Evolutionary conservation across 92 coral and sea anemone genomes (phyloP).

Genomic region (Hydrozoanthus gracilis): DNA sequence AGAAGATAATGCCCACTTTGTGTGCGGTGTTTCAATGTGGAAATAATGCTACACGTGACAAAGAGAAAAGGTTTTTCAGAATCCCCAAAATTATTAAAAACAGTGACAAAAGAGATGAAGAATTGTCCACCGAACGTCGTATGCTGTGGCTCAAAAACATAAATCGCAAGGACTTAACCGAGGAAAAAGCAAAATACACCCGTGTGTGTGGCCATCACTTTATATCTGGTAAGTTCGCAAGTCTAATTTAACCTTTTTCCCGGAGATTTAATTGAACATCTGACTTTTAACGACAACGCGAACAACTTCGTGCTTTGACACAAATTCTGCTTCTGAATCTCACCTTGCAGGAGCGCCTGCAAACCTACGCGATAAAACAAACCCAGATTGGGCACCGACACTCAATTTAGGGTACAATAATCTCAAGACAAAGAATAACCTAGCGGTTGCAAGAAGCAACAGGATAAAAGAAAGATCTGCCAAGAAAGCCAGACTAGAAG

Average conservation of each 20-base stretch:
- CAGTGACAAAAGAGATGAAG: slow-evolving; percentile 1
- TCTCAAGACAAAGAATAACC: slow-evolving; percentile 28
- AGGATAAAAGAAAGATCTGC: slow-evolving; percentile 21
- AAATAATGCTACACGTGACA: slow-evolving; percentile 12
- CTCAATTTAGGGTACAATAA: slow-evolving; percentile 55
- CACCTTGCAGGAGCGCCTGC: slow-evolving; percentile 59
- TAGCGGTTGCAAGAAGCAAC: slow-evolving; percentile 27
- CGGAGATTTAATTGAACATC: no score
- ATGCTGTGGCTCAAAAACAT: slow-evolving; percentile 59
- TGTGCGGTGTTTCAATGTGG: slow-evolving; percentile 39
- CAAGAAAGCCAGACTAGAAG: no score
- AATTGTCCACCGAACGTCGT: slow-evolving; percentile 41
- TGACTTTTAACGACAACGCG: no score
- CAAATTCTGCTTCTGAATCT: no score
- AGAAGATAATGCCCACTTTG: neutral
- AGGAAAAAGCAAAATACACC: slow-evolving; percentile 55
- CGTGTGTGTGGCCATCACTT: slow-evolving; percentile 69
- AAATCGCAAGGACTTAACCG: slow-evolving; percentile 53
- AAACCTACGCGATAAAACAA: slow-evolving; percentile 38
- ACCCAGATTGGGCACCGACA: slow-evolving; percentile 70
- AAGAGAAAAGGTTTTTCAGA: slow-evolving; percentile 9
- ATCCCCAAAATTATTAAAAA: slow-evolving; percentile 26
- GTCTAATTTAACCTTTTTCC: no score
- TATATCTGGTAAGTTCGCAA: slow-evolving; percentile 73
- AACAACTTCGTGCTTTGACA: neutral